A percentile compares a stretch with the other conserved stretches of the same genome.
These are phyloP conservation scores for Xiphophorus couchianus DNA, from an alignment of 2,113 vertebrate genomes.

Conservation along the genomic window DNA sequence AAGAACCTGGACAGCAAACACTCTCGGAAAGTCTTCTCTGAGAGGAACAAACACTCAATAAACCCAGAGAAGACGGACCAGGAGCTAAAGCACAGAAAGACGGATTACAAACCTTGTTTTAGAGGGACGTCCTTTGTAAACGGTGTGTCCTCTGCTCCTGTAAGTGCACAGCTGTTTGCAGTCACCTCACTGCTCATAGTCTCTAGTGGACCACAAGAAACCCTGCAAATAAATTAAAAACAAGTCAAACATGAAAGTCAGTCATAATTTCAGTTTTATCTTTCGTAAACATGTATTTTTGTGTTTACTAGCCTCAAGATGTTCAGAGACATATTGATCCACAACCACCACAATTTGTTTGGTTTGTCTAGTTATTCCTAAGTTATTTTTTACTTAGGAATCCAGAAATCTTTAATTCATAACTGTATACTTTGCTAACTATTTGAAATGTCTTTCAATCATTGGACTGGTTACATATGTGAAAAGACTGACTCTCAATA, in stretches of 20 bases:
- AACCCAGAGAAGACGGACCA: background rate
- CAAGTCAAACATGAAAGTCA: background rate
- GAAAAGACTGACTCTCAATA: background rate
- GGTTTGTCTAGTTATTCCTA: too few relatives aligned
- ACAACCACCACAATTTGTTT: too few relatives aligned
- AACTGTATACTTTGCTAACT: background rate
- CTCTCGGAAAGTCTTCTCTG: constrained; percentile 77
- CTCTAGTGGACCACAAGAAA: constrained; percentile 59
- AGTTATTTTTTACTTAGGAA: too few relatives aligned
- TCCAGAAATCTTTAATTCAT: too few relatives aligned
- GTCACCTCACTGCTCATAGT: constrained; percentile 5
- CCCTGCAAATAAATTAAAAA: constrained; percentile 56
- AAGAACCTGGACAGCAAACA: constrained; percentile 85
- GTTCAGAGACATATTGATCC: too few relatives aligned
- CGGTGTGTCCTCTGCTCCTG: constrained; percentile 1
- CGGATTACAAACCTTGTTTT: constrained; percentile 53
- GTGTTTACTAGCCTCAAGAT: too few relatives aligned
- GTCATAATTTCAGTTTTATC: too few relatives aligned
- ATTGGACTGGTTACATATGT: background rate
- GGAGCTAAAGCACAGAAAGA: background rate
- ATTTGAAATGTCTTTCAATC: background rate
- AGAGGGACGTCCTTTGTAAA: background rate
- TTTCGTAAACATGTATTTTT: too few relatives aligned
- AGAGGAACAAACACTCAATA: background rate
- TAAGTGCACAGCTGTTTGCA: background rate